Evolutionary conservation across 2,113 vertebrate genomes (phyloP).

Genomic region (Indri indri): DNA sequence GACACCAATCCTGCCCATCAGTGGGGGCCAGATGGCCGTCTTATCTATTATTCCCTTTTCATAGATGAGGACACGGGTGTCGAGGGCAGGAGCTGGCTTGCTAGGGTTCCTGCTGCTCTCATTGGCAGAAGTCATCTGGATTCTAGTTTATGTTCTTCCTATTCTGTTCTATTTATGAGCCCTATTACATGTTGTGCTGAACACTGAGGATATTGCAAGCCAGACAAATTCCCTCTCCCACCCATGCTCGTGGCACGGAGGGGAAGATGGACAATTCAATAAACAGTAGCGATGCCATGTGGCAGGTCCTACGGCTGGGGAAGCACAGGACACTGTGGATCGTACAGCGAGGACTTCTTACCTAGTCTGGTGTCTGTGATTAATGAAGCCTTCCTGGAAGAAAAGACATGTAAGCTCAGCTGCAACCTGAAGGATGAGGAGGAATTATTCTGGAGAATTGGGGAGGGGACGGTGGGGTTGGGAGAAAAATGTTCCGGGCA

Average conservation of each 20-base stretch:
- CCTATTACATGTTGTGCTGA: not conserved
- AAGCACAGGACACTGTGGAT: not conserved
- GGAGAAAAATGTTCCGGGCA: not conserved
- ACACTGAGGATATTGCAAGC: not conserved
- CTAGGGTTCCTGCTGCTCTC: not conserved
- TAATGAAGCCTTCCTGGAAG: not conserved
- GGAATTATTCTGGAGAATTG: not conserved
- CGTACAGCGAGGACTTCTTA: not conserved
- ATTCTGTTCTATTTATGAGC: not conserved
- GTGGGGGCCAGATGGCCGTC: not conserved
- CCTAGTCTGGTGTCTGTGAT: not conserved
- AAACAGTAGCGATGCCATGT: not conserved
- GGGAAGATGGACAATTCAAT: not conserved
- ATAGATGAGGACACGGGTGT: not conserved
- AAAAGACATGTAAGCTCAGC: not conserved
- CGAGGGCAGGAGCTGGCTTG: not conserved
- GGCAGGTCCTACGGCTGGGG: not conserved
- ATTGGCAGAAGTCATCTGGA: not conserved
- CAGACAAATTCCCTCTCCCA: not conserved
- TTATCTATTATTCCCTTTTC: not conserved
- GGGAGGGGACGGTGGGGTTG: not conserved
- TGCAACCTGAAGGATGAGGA: not conserved
- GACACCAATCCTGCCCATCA: not conserved
- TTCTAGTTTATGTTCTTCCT: not conserved
- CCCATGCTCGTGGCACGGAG: not conserved